Base-by-base conservation (phyloP, 2,113 vertebrate genomes). In the Recurvirostra avosetta region DNA sequence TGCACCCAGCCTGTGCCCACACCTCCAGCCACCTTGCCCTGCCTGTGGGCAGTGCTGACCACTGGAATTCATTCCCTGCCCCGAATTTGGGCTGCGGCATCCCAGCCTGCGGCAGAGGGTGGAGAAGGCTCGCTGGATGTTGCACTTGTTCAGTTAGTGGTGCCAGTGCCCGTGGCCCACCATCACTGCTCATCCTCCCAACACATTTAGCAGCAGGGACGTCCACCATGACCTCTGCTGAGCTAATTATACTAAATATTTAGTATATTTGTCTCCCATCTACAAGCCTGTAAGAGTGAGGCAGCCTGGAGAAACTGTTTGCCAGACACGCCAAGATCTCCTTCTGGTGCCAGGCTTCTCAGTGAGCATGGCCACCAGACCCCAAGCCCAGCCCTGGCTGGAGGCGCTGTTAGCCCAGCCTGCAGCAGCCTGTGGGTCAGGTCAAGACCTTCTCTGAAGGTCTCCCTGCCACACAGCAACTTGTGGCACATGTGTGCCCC, bases 301-400 rank as follows among this genome's bases (percentile, higher is more conserved):
- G 40, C 53, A 76, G 49, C 40, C 43, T 61, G 81, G 10, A 74
- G 30, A 90, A 32, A 14, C 22, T 36, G 38, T 11, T 29, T 67
- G 80, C 59, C 29, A 67, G 41, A 21, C 32, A 15, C 5, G 38
- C 47, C 65, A 41, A 36, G 20, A 6, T n/a, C 59, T 58, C 63
- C 16, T 61, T 47, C 29, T 30, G 29, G 41, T 70, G 68, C 74
- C 74, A 62, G 45, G 45, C 36, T 86, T 47, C 52, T 62, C 29
- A 13, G 16, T 23, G 21, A 92, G 8, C 3, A 0, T 10, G 36
- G 55, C n/a, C 74, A 50, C 5, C 2, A 1, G 32, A 34, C 8
- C 32, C 63, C n/a, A 53, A 70, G 27, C 20, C 27, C 40, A 74
- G 72, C 17, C 65, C 29, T 45, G 56, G 40, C 27, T 41, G 41